Evolutionary conservation across 2,797 vertebrate genomes (phyloP).

Genomic region (Bothrops alternatus): DNA sequence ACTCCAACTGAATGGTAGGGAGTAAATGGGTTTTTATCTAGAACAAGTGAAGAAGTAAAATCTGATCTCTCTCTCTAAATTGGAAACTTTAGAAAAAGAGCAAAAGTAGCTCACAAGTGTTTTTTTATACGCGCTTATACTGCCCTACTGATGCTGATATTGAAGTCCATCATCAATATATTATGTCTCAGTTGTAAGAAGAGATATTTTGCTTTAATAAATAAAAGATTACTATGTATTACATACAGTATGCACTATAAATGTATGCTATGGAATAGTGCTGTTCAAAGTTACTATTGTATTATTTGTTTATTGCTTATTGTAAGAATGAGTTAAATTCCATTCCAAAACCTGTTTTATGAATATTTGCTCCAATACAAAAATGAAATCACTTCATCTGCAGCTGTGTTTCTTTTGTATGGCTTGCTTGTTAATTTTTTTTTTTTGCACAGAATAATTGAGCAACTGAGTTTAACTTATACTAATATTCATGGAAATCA

Average conservation of each 20-base stretch:
- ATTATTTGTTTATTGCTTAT: constrained; percentile 32
- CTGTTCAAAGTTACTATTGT: constrained; percentile 16
- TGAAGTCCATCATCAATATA: background rate
- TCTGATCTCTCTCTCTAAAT: background rate
- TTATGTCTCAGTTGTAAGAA: background rate
- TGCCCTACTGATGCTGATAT: background rate
- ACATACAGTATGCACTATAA: background rate
- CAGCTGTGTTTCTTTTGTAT: constrained; percentile 68
- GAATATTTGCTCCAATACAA: constrained; percentile 67
- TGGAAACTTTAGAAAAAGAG: too few species aligned
- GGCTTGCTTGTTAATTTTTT: constrained; percentile 33
- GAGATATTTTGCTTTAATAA: background rate
- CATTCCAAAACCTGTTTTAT: constrained; percentile 47
- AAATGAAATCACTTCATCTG: constrained; percentile 66
- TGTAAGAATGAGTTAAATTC: constrained; percentile 51
- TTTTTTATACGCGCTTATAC: background rate
- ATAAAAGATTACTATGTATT: background rate
- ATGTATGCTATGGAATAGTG: background rate
- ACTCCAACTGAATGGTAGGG: background rate
- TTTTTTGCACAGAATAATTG: constrained; percentile 53
- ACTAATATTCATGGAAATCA: constrained; percentile 48
- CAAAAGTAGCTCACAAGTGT: background rate
- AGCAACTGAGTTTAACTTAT: constrained; percentile 58
- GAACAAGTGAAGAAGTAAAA: background rate
- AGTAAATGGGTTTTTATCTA: background rate